phyloP scores from a whole-genome alignment of 2,113 vertebrate species.

The Hyaena hyaena region DNA sequence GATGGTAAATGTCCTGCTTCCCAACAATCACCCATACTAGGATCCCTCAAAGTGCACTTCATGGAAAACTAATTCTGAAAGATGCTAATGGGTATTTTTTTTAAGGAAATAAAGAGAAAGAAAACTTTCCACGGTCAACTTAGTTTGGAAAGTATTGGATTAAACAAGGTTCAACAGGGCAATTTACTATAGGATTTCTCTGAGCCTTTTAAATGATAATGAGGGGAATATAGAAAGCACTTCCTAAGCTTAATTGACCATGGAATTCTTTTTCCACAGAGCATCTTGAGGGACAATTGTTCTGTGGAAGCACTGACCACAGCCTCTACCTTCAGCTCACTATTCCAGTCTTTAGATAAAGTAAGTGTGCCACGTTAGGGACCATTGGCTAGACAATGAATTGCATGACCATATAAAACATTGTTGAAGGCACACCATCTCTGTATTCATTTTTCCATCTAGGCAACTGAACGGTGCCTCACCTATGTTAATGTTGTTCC shows the following conservation, averaged over 20 bases:
- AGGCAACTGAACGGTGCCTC: not conserved
- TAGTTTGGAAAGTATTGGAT: constrained; percentile 59
- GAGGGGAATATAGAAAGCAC: constrained; percentile 26
- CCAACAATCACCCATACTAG: not conserved
- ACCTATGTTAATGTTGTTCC: not conserved
- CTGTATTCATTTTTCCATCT: not conserved
- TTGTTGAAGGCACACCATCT: not conserved
- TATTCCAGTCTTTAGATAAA: constrained; percentile 49
- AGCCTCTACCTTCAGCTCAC: constrained; percentile 33
- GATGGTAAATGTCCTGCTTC: not conserved
- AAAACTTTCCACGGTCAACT: constrained; percentile 56
- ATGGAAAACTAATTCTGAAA: constrained; percentile 44
- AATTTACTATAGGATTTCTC: constrained; percentile 55
- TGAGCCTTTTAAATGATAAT: constrained; percentile 68
- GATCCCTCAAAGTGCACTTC: not conserved
- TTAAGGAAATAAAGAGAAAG: not conserved
- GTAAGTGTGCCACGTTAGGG: not conserved
- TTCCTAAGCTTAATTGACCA: constrained; percentile 64
- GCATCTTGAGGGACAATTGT: constrained; percentile 35
- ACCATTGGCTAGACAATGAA: constrained; percentile 27
- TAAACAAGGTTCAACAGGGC: constrained; percentile 60
- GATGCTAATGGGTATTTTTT: not conserved
- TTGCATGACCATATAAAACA: not conserved
- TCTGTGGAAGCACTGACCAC: constrained; percentile 29
- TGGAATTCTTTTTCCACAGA: constrained; percentile 60